These are phyloP conservation scores for Vanessa tameamea DNA, from an alignment of 1,140 invertebrate genomes.

Conservation along the genomic window DNA sequence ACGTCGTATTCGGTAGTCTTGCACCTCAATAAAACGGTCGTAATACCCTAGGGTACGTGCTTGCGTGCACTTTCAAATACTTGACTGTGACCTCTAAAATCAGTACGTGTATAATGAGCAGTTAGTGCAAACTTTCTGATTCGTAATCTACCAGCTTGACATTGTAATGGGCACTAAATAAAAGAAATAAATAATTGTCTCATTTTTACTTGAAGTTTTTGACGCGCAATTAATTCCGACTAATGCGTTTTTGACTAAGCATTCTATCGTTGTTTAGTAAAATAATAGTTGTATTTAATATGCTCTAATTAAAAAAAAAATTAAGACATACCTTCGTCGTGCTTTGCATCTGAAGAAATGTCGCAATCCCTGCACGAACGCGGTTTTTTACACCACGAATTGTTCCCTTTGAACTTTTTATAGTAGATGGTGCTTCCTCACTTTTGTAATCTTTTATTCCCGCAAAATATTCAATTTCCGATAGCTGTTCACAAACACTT, in stretches of 20 bases:
- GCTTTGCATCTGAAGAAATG: slow-evolving; percentile 91
- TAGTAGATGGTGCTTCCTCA: slow-evolving; percentile 85
- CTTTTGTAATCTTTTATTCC: slow-evolving; percentile 89
- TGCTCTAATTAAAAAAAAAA: slow-evolving; percentile 30
- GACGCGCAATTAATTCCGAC: not conserved
- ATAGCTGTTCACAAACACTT: slow-evolving; percentile 68
- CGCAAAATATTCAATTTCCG: slow-evolving; percentile 87
- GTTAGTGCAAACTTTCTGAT: slow-evolving; percentile 36
- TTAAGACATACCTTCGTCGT: slow-evolving; percentile 79
- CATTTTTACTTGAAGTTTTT: slow-evolving; percentile 6
- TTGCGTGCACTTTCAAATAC: slow-evolving; percentile 64
- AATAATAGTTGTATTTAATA: too few species aligned
- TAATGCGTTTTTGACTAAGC: not conserved
- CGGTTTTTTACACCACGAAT: slow-evolving; percentile 96
- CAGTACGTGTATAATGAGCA: slow-evolving; percentile 56
- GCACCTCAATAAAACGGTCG: slow-evolving; percentile 40
- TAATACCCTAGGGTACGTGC: slow-evolving; percentile 53
- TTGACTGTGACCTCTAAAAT: slow-evolving; percentile 68
- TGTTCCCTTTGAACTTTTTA: slow-evolving; percentile 93
- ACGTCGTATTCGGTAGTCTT: slow-evolving; percentile 15
- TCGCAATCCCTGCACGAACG: slow-evolving; percentile 95
- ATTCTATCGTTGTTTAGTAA: not conserved
- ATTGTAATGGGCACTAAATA: slow-evolving; percentile 5
- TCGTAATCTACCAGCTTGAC: slow-evolving; percentile 28
- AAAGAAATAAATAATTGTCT: slow-evolving; percentile 7